Evolutionary conservation across 92 coral and sea anemone genomes (phyloP), one percentile per base, ranked within the genome.

Genomic region (Bergia sp.): DNA sequence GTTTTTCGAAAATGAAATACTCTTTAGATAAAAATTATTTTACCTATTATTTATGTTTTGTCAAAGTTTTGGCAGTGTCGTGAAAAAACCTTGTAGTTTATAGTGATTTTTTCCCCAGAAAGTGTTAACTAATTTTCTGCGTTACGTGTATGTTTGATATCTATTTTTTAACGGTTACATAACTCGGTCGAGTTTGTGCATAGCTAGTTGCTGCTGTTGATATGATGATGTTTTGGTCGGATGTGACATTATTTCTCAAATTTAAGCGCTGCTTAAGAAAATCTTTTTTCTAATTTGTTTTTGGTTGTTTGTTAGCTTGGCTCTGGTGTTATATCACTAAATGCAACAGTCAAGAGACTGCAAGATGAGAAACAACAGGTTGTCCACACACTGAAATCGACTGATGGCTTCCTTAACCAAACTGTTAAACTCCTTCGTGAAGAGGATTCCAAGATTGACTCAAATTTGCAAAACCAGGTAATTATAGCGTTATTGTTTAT

Each of bases 401-500:
- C 87, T 11, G 79, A 84, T 72, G 45, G 79, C 36, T 84, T 47
- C 75, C 39, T 84, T 16, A 84, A 84, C 79, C 71, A 40, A 72
- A 84, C 87, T 42, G 87, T 84, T 37, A 36, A 72, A 53, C 44
- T 43, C 1, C 87, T 84, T 23, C 87, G 37, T 18, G 65, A 47
- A 45, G 79, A 84, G 55, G 87, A 84, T 39, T 44, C 29, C 3
- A 84, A 84, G 36, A 84, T 84, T 45, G 61, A 36, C 5, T 44
- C 87, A 84, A 18, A 36, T 1, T 41, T 84, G 20, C 61, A 45
- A 71, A 69, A 61, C 42, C 71, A 84, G 77, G 87, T 84, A 36
- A 8, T 16, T 38, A 21, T 18, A 39, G 80, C 2, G 18, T 4
- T 43, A 58, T 4, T 29, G 53, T 37, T 81, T 79, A 0, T 49